phyloP scores from a whole-genome alignment of 2,797 vertebrate genomes.

The Acropternis orthonyx region DNA sequence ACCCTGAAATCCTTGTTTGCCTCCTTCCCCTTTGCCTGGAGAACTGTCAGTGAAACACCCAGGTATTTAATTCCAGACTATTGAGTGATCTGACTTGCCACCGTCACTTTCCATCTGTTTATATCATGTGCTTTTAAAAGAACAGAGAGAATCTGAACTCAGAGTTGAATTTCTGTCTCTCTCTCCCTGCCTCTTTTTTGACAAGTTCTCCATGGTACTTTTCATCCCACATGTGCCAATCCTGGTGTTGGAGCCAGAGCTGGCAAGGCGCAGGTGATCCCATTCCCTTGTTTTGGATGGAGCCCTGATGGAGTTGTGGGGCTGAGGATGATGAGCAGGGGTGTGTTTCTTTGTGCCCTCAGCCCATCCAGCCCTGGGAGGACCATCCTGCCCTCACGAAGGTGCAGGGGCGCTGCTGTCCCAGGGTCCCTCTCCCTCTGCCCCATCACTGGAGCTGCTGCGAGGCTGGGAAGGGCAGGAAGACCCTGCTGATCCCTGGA shows the following conservation, averaged over 20 bases:
- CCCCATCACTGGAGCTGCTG: fast-evolving
- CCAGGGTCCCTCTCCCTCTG: neutral
- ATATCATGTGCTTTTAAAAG: constrained; percentile 8
- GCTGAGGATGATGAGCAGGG: neutral
- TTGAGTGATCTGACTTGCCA: constrained; percentile 30
- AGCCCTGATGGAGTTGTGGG: fast-evolving
- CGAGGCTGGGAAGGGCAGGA: neutral
- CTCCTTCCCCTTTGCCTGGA: neutral
- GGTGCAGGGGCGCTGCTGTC: neutral
- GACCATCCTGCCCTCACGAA: neutral
- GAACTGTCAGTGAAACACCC: constrained; percentile 1
- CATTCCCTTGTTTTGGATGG: fast-evolving
- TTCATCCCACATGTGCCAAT: neutral
- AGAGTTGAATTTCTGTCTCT: neutral
- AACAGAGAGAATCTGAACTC: constrained; percentile 15
- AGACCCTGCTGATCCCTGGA: fast-evolving
- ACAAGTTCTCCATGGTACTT: neutral
- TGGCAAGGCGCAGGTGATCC: neutral
- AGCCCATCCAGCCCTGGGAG: fast-evolving
- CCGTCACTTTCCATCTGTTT: neutral
- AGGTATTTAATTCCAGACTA: constrained; percentile 14
- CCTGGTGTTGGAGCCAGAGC: neutral
- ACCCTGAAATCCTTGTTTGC: neutral
- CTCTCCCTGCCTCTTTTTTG: neutral
- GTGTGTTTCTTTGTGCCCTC: neutral